phyloP scores from a whole-genome alignment of 2,113 vertebrate genomes.

The Micromys minutus region DNA sequence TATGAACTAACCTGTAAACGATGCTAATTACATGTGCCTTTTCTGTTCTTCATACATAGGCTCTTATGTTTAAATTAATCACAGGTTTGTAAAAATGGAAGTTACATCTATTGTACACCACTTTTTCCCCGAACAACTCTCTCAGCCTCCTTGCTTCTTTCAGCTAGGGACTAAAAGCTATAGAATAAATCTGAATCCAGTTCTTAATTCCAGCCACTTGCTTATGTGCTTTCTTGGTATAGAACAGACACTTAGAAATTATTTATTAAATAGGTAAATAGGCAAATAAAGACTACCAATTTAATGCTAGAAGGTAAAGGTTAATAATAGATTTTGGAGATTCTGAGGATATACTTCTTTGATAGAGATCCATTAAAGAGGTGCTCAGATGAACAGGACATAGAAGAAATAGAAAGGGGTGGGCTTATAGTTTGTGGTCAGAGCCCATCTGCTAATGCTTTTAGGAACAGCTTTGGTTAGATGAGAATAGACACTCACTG shows the following conservation, averaged over 20 bases:
- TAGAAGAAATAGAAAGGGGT: background rate
- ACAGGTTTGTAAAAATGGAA: background rate
- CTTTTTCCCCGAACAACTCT: background rate
- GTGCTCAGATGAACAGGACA: background rate
- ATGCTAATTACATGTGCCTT: background rate
- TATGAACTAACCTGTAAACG: background rate
- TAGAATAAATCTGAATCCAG: background rate
- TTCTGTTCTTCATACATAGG: background rate
- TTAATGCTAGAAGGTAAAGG: slow-evolving; percentile 12
- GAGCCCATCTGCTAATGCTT: background rate
- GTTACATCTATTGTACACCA: background rate
- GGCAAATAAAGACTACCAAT: background rate
- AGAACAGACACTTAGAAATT: background rate
- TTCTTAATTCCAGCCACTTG: slow-evolving; percentile 44
- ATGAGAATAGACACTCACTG: background rate
- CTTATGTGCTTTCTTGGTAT: background rate
- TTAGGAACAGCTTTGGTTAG: background rate
- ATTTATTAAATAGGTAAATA: slow-evolving; percentile 33
- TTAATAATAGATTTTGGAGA: background rate
- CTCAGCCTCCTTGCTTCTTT: background rate
- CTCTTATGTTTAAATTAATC: background rate
- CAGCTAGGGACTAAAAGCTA: background rate
- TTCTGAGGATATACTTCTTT: background rate
- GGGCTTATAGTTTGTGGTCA: background rate
- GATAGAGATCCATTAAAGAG: background rate